A percentile compares a stretch with the other conserved stretches of the same genome.
Conservation (phyloP, 2,113 vertebrate genomes). For the Rhea americana region DNA sequence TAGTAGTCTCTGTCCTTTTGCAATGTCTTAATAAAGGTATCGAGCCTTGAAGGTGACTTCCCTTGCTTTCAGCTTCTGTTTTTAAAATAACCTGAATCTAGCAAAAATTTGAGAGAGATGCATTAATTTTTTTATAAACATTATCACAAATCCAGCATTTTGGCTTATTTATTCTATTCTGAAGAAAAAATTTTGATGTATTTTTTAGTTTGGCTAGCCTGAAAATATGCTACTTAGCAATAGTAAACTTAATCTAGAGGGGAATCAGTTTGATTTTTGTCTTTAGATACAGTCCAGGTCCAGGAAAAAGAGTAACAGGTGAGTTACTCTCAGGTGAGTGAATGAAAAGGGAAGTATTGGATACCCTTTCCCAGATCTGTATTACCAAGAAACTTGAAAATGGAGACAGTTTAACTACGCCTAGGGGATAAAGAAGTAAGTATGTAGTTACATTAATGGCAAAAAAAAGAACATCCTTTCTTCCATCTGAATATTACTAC, state of each 20-base stretch:
- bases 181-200: neutral
- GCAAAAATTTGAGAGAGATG: neutral
- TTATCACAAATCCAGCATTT: neutral
- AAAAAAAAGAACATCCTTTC: neutral
- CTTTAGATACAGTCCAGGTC: neutral
- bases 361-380: neutral
- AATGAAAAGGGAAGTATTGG: neutral
- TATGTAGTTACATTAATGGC: neutral
- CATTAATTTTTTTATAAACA: neutral
- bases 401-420: neutral
- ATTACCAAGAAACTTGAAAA: neutral
- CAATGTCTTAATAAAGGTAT: slow-evolving; percentile 69
- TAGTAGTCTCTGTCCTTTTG: slow-evolving; percentile 72
- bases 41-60: slow-evolving; percentile 63
- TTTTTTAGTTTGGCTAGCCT: neutral
- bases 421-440: neutral
- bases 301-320: neutral
- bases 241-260: neutral
- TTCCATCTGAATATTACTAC: neutral
- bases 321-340: neutral
- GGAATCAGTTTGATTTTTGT: neutral
- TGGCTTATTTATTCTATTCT: neutral
- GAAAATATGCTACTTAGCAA: neutral
- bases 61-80: slow-evolving; percentile 60
- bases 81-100: slow-evolving; percentile 71